A percentile compares a stretch with the other conserved stretches of the same genome.
Evolutionary conservation across 2,797 vertebrate genomes (phyloP).

Genomic region (Iguana delicatissima): DNA sequence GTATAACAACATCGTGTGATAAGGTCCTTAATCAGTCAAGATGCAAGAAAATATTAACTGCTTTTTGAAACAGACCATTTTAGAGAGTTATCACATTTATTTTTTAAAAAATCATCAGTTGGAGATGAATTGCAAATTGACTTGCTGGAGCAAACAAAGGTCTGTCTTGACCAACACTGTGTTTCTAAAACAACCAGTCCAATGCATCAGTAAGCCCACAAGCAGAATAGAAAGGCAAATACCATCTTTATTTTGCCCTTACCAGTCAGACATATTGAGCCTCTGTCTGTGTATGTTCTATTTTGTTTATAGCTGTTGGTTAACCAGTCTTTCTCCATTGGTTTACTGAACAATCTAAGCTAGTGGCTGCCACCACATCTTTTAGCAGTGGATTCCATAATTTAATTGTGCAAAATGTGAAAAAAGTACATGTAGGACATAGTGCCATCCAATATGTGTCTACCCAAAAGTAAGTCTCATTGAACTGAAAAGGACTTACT

Average conservation of each 20-base stretch:
- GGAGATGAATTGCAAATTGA: constrained; percentile 15
- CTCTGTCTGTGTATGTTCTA: not conserved
- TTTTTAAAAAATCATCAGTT: constrained; percentile 1
- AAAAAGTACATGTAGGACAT: not conserved
- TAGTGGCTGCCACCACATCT: not conserved
- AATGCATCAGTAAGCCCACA: not conserved
- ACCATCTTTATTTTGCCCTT: not conserved
- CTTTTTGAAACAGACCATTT: not conserved
- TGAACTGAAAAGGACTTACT: not conserved
- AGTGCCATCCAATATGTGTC: too few species aligned
- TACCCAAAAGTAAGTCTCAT: not conserved
- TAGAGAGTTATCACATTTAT: not conserved
- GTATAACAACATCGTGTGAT: too few species aligned
- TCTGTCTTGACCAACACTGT: not conserved
- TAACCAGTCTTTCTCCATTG: not conserved
- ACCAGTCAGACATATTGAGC: not conserved
- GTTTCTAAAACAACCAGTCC: not conserved
- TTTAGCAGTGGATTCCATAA: not conserved
- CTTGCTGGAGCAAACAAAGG: not conserved
- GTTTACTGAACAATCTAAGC: not conserved
- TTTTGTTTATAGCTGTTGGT: not conserved
- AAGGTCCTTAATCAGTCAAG: not conserved
- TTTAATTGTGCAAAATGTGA: not conserved
- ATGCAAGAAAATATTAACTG: not conserved
- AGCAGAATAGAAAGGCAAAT: not conserved